Base-by-base conservation (phyloP, 2,113 vertebrate genomes). In the Microcebus ravelobensis region DNA sequence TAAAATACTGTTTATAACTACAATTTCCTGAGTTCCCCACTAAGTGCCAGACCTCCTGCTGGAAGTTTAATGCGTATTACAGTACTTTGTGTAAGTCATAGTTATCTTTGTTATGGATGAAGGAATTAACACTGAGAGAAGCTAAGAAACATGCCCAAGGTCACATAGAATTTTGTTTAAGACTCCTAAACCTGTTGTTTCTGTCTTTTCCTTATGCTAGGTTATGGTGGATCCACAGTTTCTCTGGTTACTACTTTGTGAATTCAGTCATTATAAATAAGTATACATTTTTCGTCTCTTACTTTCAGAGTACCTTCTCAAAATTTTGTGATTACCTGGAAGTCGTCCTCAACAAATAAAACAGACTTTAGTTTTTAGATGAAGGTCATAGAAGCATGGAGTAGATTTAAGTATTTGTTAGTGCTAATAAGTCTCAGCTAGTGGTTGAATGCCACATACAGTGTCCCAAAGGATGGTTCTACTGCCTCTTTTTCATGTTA, bases 221-320 rank as follows among this genome's bases (percentile, higher is more conserved):
- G 21, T 91, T 91, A 25, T 91, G 42, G 36, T 87, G 34, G 71
- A 73, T 88, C 25, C 17, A 65, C 29, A 94, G 23, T 59, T 18
- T 21, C 63, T 45, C 52, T 63, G 15, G 68, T 91, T 74, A 31
- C 21, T 91, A 85, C 13, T 18, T 76, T 94, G 48, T 96, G 12
- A 90, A 79, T 94, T 93, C n/a, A 74, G 23, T 94, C 45, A 71
- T 73, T 95, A 74, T 85, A 21, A 1, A 31, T 42, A 67, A 67
- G 74, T 91, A 39, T 13, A 94, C 31, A 14, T 61, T 12, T 15
- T 65, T 57, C 5, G 1, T 77, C 50, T 4, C 5, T 59, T 52
- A 48, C 85, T 93, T 88, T 93, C 50, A 76, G n/a, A 84, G 15
- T 82, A 52, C 14, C 25, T 86, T 87, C n/a, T 95, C n/a, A 94